Base-by-base conservation (phyloP, 35 echinoderm and acorn worm genomes). In the Patiria miniata region DNA sequence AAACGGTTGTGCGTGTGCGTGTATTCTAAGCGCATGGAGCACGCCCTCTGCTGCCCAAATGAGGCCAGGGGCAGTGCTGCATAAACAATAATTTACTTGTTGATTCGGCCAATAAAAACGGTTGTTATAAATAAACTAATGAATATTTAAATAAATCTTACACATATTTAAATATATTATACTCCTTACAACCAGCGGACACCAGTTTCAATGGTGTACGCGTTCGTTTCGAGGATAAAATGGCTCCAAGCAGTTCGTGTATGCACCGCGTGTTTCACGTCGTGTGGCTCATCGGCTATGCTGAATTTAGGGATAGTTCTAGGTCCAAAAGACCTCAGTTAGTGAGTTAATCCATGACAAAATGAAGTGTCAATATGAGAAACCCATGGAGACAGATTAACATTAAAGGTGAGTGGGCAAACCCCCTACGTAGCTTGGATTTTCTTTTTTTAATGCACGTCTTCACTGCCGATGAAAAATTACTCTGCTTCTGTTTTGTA, bases 181-280 rank as follows among this genome's bases (percentile, higher is more conserved):
- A 57, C 54, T 22, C 23, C 23, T 18, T 57, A 1, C 16, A 57
- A 57, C 54, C 54, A 57, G 54, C 54, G 54, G 54, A 57, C 54
- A 57, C 54, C 54, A 57, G 54, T 57, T 57, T 57, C 54, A 57
- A 57, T 57, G 54, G 54, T 57, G 54, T 57, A 57, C 54, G 54
- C 54, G 23, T 57, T 57, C 54, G 54, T 57, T 57, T 57, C 7
- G 54, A 57, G 54, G 54, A 57, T 57, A 18, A 57, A 57, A 7
- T 57, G 54, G 54, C 54, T 57, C 54, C 54, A 57, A n/a, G 1
- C 1, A 1, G 0, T 1, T 18, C 7, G 23, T 22, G 23, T 22
- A 7, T 57, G 54, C 23, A 22, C 54, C 1, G 16, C 54, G 54
- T 1, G 23, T 57, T 57, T 57, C 54, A 57, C 54, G 23, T n/a